Percentiles rank a stretch among this genome's conserved stretches.
Conservation (phyloP, 2,888 invertebrate genomes). For the Mystacides longicornis region DNA sequence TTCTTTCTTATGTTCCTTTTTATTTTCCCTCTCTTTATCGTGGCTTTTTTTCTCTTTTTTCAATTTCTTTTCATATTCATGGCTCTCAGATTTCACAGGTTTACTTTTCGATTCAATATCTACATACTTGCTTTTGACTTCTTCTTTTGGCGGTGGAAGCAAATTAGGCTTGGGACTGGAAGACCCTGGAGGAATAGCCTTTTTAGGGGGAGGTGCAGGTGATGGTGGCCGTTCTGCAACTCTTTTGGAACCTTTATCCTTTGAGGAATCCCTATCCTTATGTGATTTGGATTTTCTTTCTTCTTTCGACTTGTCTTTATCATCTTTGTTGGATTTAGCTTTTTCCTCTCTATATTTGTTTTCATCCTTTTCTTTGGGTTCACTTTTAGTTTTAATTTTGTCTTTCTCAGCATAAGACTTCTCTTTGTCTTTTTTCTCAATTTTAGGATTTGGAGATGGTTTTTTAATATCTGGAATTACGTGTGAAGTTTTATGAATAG, state of each 20-base stretch:
- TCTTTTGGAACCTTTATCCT: slow-evolving; percentile 49
- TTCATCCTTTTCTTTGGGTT: slow-evolving; percentile 40
- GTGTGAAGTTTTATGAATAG: slow-evolving; percentile 70
- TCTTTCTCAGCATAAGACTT: slow-evolving; percentile 41
- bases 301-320: slow-evolving; percentile 43
- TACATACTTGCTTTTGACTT: slow-evolving; percentile 21
- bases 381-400: slow-evolving; percentile 39
- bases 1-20: slow-evolving; percentile 53
- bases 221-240: slow-evolving; percentile 40
- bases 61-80: slow-evolving; percentile 47
- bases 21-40: slow-evolving; percentile 53
- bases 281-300: slow-evolving; percentile 47
- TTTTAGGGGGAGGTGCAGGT: slow-evolving; percentile 39
- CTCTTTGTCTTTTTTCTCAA: slow-evolving; percentile 53
- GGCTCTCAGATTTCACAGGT: slow-evolving; percentile 16
- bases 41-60: slow-evolving; percentile 59
- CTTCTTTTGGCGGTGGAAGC: slow-evolving; percentile 19
- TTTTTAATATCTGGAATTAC: slow-evolving; percentile 38
- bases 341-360: slow-evolving; percentile 33
- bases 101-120: slow-evolving; percentile 23
- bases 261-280: slow-evolving; percentile 50
- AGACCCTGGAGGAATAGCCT: slow-evolving; percentile 35
- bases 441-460: slow-evolving; percentile 34
- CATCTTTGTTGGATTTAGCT: slow-evolving; percentile 41
- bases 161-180: slow-evolving; percentile 33